Evolutionary conservation across 2,888 invertebrate genomes (phyloP), one percentile per base, ranked within the genome.

Genomic region (Mycalesis mineus): DNA sequence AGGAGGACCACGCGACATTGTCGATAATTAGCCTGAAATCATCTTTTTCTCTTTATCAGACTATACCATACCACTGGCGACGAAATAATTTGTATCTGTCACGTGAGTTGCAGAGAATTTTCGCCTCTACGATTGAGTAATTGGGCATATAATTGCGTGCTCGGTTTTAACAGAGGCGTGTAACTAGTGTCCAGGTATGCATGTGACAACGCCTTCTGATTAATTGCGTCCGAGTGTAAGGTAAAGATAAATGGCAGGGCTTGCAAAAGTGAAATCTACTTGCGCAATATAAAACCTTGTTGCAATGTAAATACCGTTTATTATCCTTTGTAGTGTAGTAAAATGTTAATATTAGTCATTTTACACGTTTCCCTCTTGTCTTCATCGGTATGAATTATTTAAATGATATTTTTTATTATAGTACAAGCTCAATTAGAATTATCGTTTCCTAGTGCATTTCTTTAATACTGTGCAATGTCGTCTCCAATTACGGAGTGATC

Each of bases 11-110:
- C 68, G 64, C 73, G 74, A 78, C 81, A 80, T 75, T 76, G 73
- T 69, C 75, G 80, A 84, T 88, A 88, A 88, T 88, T 88, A 88
- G 86, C 81, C 75, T 74, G 77, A 81, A 85, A 86, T 86, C 84
- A 84, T 86, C 80, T 80, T 85, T 82, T 86, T 82, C 80, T 80
- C 80, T 82, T 83, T 86, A 84, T 78, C 81, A 74, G 75, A 78
- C 80, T 83, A 79, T 78, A 79, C 78, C 75, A 75, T 75, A 82
- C 61, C 58, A 58, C 51, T 57, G 63, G 68, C 65, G 65, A 67
- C 65, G 56, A 39, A 51, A 54, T 57, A 62, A 64, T 68, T 62
- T 62, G 63, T 64, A 61, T 55, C 54, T 59, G 61, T 65, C 66
- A 64, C 52, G 52, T 60, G 40, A 37, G 29, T 33, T 60, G 51